Conservation (phyloP, 2,113 vertebrate species). For the Mastomys natalensis region DNA sequence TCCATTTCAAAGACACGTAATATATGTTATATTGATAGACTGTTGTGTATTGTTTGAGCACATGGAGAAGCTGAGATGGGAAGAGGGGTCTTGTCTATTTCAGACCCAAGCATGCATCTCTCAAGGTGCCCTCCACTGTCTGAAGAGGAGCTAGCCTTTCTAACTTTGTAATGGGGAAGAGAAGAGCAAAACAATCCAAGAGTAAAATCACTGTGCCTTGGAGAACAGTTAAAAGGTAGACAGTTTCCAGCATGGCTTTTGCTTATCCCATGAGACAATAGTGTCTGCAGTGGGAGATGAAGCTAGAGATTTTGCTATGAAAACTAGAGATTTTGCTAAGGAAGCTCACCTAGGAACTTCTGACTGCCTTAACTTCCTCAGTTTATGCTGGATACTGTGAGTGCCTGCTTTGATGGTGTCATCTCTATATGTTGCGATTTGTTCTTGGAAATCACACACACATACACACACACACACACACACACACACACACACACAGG, state of each 20-base stretch:
- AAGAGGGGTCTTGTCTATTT: not conserved
- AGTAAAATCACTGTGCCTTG: not conserved
- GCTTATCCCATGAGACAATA: not conserved
- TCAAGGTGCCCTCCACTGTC: not conserved
- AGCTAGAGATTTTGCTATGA: not conserved
- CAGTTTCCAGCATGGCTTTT: not conserved
- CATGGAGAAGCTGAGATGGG: not conserved
- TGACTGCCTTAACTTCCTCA: not conserved
- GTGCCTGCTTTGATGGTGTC: not conserved
- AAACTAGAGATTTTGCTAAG: not conserved
- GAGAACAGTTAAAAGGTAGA: not conserved
- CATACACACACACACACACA: not conserved
- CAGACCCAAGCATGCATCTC: not conserved
- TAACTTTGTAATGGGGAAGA: not conserved
- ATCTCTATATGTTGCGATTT: not conserved
- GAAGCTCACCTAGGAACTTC: not conserved
- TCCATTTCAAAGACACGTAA: not conserved
- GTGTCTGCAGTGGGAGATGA: not conserved
- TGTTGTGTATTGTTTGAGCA: not conserved
- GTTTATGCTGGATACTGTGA: not conserved
- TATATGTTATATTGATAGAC: not conserved
- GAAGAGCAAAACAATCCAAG: not conserved
- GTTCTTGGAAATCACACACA: not conserved
- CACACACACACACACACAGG: not conserved
- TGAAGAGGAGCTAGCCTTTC: not conserved